phyloP scores from a whole-genome alignment of 2,888 invertebrate species.

The Nomada fabriciana region DNA sequence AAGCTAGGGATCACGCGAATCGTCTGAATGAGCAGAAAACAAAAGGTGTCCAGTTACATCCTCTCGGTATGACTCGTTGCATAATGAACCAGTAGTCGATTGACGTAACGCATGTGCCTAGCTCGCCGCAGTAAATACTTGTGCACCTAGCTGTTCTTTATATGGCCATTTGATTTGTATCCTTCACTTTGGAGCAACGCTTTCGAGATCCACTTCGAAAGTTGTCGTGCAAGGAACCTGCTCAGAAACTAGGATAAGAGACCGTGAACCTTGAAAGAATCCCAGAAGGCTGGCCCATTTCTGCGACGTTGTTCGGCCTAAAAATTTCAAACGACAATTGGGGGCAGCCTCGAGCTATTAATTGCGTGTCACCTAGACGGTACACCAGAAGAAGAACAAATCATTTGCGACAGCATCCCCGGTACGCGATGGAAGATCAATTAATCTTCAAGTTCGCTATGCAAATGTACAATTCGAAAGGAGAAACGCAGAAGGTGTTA shows the following conservation, averaged over 20 bases:
- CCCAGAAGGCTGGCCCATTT: neutral
- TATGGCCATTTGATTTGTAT: neutral
- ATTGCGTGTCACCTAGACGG: no score
- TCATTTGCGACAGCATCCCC: no score
- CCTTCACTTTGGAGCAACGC: neutral
- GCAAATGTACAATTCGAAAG: neutral
- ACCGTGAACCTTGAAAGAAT: neutral
- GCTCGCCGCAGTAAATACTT: neutral
- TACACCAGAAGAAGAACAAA: no score
- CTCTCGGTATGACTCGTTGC: conserved; percentile 32
- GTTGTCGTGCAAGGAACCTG: neutral
- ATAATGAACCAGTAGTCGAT: conserved; percentile 49
- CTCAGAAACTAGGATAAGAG: neutral
- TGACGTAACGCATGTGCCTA: conserved; percentile 39
- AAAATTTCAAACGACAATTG: neutral
- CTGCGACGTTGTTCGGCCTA: no score
- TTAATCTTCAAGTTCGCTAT: neutral
- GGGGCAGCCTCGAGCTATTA: no score
- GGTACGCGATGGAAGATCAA: no score
- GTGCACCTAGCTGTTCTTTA: neutral
- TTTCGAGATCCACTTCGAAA: neutral
- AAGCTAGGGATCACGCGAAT: neutral
- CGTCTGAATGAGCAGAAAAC: conserved; percentile 9
- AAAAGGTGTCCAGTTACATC: conserved; percentile 50
- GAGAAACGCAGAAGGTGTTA: neutral